A percentile compares a stretch with the other conserved stretches of the same genome.
Evolutionary conservation across 1,140 invertebrate genomes (phyloP).

Genomic region (Augochlora pura): DNA sequence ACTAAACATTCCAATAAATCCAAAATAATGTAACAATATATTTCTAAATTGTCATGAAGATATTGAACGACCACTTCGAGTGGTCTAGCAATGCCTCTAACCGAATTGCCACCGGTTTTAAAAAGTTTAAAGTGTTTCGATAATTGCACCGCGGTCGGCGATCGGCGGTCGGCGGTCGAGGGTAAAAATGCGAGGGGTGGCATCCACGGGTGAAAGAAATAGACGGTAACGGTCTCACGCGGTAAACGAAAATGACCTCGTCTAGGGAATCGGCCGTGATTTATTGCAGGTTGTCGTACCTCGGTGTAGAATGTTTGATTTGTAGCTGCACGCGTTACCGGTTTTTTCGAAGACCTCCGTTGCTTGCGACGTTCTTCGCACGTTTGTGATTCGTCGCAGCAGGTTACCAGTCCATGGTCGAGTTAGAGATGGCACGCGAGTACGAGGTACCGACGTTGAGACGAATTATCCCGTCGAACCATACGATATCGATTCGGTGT

Average conservation of each 20-base stretch:
- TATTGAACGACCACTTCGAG: too few relatives aligned
- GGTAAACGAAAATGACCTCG: conserved; percentile 8
- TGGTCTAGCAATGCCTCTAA: too few relatives aligned
- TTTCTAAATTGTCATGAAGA: too few relatives aligned
- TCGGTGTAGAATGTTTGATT: conserved; percentile 4
- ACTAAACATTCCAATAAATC: too few relatives aligned
- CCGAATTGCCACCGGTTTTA: too few relatives aligned
- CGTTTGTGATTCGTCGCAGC: not conserved
- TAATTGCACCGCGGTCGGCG: not conserved
- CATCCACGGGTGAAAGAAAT: not conserved
- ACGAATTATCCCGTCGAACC: too few relatives aligned
- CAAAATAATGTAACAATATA: too few relatives aligned
- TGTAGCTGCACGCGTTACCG: not conserved
- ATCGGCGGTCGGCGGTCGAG: too few relatives aligned
- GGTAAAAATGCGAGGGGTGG: not conserved
- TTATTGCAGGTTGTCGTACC: conserved; percentile 17
- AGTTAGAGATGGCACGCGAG: too few relatives aligned
- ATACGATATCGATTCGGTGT: too few relatives aligned
- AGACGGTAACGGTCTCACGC: conserved; percentile 16
- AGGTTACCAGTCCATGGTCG: not conserved
- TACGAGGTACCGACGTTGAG: too few relatives aligned
- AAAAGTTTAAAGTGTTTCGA: too few relatives aligned
- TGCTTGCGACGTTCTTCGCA: not conserved
- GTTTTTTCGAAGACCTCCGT: not conserved
- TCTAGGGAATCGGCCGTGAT: conserved; percentile 32